Percentiles rank a stretch among this genome's conserved stretches.
Conservation (phyloP, 2,113 vertebrate species). For the Eurystomus gularis region DNA sequence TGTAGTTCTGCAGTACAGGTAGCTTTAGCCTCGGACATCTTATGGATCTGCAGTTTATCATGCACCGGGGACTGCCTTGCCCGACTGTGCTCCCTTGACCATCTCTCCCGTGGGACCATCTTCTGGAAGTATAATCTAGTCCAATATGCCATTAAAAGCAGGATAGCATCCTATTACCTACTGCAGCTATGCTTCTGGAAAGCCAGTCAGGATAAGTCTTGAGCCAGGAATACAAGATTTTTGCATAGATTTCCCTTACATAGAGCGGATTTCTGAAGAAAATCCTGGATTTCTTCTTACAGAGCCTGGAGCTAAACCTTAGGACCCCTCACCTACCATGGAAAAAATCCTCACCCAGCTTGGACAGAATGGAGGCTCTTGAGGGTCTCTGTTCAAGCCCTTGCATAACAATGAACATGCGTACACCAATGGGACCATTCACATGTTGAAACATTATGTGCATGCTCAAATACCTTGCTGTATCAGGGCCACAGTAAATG, state of each 20-base stretch:
- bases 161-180: background rate
- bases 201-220: background rate
- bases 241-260: background rate
- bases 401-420: background rate
- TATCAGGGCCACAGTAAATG: slow-evolving; percentile 46
- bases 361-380: background rate
- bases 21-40: background rate
- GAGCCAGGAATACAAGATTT: background rate
- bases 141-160: background rate
- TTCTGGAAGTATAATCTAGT: background rate
- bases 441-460: background rate
- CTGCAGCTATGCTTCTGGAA: background rate
- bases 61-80: background rate
- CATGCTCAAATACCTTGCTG: slow-evolving; percentile 44
- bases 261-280: background rate
- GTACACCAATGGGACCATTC: background rate
- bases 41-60: background rate
- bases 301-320: background rate
- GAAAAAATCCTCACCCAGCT: background rate
- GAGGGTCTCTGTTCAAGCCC: background rate
- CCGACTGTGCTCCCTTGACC: background rate
- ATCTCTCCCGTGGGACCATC: background rate
- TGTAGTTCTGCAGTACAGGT: background rate
- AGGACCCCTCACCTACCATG: background rate
- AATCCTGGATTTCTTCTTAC: too few species aligned